A percentile compares a stretch with the other conserved stretches of the same genome.
Conservation (phyloP, 1,140 invertebrate species). For the Vanessa atalanta region DNA sequence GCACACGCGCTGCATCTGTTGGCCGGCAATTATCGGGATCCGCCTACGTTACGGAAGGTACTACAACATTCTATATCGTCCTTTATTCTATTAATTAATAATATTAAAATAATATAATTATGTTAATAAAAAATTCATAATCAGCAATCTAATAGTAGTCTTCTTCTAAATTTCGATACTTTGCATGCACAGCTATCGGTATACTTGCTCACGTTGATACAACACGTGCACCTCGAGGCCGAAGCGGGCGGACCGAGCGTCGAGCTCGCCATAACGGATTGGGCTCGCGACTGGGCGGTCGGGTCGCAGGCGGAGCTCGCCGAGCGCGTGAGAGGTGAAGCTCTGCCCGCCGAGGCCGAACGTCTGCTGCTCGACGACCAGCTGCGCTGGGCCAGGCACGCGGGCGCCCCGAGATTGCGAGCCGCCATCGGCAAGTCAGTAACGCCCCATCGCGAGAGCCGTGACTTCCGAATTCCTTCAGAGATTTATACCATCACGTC, state of each 20-base stretch:
- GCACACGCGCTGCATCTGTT: slow-evolving; percentile 45
- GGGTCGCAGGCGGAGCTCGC: slow-evolving; percentile 57
- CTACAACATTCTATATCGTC: too few relatives aligned
- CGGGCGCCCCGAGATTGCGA: slow-evolving; percentile 14
- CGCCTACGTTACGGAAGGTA: slow-evolving; percentile 54
- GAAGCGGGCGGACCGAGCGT: slow-evolving; percentile 44
- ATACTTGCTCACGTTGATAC: slow-evolving; percentile 61
- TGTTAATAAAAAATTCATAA: too few relatives aligned
- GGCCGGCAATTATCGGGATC: slow-evolving; percentile 47
- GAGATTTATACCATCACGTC: neutral
- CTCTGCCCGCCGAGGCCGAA: slow-evolving; percentile 53
- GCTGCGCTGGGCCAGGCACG: slow-evolving; percentile 83
- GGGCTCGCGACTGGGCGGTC: slow-evolving; percentile 67
- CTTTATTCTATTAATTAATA: too few relatives aligned
- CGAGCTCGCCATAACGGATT: slow-evolving; percentile 63
- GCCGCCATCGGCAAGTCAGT: slow-evolving; percentile 42
- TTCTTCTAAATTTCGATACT: neutral
- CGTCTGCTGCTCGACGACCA: slow-evolving; percentile 46
- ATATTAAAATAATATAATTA: too few relatives aligned
- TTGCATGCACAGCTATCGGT: slow-evolving; percentile 53
- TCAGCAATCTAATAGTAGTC: neutral
- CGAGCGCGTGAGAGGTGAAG: slow-evolving; percentile 48
- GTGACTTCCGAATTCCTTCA: neutral
- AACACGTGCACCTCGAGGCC: slow-evolving; percentile 55
- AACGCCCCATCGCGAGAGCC: neutral